Conservation (phyloP, 2,797 vertebrate genomes). For the Labroides dimidiatus region DNA sequence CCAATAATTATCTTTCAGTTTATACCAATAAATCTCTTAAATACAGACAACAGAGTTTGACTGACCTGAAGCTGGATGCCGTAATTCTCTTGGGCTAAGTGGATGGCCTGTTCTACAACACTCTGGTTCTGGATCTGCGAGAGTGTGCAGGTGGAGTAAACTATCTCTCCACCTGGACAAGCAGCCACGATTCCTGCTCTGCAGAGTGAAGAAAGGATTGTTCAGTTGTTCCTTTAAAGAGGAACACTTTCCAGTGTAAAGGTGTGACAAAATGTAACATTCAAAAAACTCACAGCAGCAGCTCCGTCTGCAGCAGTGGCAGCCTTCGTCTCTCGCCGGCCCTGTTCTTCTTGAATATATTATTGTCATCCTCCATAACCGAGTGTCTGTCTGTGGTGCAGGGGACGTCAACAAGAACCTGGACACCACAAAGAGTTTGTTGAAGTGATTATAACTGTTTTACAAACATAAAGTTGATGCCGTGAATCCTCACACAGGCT, state of each 20-base stretch:
- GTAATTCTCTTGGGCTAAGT: constrained; percentile 82
- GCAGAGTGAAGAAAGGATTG: background rate
- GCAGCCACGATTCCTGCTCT: constrained; percentile 90
- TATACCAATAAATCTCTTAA: background rate
- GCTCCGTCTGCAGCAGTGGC: constrained; percentile 89
- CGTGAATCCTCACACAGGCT: constrained; percentile 28
- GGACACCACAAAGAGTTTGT: background rate
- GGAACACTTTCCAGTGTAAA: background rate
- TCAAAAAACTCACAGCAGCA: constrained; percentile 89
- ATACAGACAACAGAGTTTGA: background rate
- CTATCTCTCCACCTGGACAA: constrained; percentile 85
- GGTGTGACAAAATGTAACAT: background rate
- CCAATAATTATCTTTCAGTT: background rate
- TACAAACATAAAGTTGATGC: background rate
- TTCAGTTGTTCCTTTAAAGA: background rate
- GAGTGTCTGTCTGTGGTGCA: constrained; percentile 92
- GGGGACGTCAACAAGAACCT: constrained; percentile 97
- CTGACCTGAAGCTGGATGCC: constrained; percentile 78
- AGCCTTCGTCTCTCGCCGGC: constrained; percentile 90
- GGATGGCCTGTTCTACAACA: constrained; percentile 88
- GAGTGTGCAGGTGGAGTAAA: constrained; percentile 95
- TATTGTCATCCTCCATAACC: constrained; percentile 91
- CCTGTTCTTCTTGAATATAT: constrained; percentile 89
- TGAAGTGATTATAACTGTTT: background rate
- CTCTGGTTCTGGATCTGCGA: constrained; percentile 92